Evolutionary conservation across 2,888 invertebrate genomes (phyloP).

Genomic region (Halictus quadricinctus): DNA sequence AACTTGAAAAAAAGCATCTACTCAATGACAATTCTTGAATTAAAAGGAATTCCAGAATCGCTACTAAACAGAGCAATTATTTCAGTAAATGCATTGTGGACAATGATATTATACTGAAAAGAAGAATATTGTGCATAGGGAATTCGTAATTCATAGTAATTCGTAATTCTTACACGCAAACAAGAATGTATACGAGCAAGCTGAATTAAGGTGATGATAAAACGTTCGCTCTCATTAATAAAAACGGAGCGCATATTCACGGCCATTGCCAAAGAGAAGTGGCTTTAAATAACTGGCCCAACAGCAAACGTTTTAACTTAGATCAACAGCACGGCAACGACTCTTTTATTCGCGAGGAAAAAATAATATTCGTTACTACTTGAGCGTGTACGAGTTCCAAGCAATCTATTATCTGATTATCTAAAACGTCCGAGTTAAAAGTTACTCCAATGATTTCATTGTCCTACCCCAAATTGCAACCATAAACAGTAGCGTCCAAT

Average conservation of each 20-base stretch:
- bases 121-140: neutral
- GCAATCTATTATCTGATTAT: constrained; percentile 23
- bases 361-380: neutral
- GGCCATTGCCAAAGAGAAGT: constrained; percentile 40
- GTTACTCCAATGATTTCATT: neutral
- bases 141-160: neutral
- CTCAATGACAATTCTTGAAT: constrained; percentile 5
- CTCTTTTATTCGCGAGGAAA: constrained; percentile 12
- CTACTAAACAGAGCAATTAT: neutral
- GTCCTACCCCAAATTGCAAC: constrained; percentile 11
- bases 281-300: constrained; percentile 46
- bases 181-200: neutral
- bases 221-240: neutral
- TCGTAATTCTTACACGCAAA: neutral
- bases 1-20: neutral
- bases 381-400: constrained; percentile 8
- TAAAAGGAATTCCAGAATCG: constrained; percentile 23
- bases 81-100: neutral
- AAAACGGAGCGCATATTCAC: constrained; percentile 17
- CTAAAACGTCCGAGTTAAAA: neutral
- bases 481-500: neutral
- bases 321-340: constrained; percentile 38
- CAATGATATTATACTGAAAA: neutral
- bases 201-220: constrained; percentile 7
- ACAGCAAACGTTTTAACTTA: constrained; percentile 37